phyloP scores from a whole-genome alignment of 2,888 invertebrate species.

The Dione vanillae region DNA sequence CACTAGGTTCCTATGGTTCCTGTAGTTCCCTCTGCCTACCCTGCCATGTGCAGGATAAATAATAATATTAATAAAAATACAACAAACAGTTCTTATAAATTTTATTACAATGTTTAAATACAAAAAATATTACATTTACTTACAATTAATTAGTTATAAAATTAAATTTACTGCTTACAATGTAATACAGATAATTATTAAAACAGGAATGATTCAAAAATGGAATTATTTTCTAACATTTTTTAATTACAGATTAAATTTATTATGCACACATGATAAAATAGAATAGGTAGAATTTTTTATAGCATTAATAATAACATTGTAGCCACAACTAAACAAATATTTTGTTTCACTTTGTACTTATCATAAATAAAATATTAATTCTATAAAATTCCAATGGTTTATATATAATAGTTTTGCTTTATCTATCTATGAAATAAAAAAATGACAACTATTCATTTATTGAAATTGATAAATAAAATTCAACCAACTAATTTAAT shows the following conservation, averaged over 20 bases:
- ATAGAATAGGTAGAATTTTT: too few relatives aligned
- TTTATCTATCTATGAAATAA: too few relatives aligned
- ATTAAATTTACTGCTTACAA: background rate
- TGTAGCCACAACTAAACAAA: background rate
- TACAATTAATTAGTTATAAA: constrained; percentile 4
- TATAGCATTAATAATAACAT: background rate
- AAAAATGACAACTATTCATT: too few relatives aligned
- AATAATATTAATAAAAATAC: too few relatives aligned
- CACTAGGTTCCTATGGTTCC: too few relatives aligned
- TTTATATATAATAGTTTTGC: too few relatives aligned
- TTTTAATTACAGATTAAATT: background rate
- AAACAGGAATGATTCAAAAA: constrained; percentile 11
- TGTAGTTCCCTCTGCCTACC: too few relatives aligned
- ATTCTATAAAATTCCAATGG: background rate
- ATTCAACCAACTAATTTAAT: background rate
- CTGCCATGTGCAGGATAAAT: too few relatives aligned
- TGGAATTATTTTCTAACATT: background rate
- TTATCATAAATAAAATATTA: background rate
- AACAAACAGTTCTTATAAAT: constrained; percentile 6
- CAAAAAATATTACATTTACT: constrained; percentile 31
- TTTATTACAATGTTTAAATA: constrained; percentile 23
- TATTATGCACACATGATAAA: background rate
- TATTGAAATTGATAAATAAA: background rate
- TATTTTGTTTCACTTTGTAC: background rate
- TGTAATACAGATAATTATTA: background rate